Evolutionary conservation across 2,888 invertebrate species (phyloP), one percentile per base, ranked within the genome.

Genomic region (Cepaea hortensis): DNA sequence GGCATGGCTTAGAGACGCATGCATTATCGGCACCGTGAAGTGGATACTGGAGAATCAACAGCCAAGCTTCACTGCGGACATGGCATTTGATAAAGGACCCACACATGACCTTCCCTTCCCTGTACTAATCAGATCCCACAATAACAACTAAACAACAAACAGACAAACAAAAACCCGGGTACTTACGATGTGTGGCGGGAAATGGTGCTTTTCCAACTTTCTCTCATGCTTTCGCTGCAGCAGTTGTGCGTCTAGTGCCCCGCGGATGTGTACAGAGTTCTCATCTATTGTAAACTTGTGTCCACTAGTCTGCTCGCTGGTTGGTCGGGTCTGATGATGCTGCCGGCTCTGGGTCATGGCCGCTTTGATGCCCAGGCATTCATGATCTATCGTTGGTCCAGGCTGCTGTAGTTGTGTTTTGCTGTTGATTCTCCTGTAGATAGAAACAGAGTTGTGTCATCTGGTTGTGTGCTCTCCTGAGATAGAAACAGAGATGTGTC

Each of bases 201-300:
- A 94, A 86, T 92, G 90, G 84, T 94, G 93, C 82, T 92, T 93
- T 48, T 91, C 91, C 68, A 91, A 88, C 61, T 91, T 90, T 48
- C 90, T 88, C 87, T 92, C 91, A 85, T 91, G 90, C 15, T 91
- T 90, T 86, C 89, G 90, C 87, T 91, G 91, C 84, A 93, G 85
- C 35, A 90, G 90, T 90, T 94, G 94, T 3, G 94, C 94, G 23
- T 92, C 91, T 83, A 94, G 84, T 1, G 93, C 91, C 7, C 93
- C 92, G 84, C 91, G 90, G 85, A 94, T 94, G 95, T 98, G 98
- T 84, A 98, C 95, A 7, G 98, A 98, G 94, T 97, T 97, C 61
- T 98, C 97, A 95, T 98, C 98, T 48, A 94, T 90, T 61, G 89
- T 90, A 7, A 92, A 91, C 73, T 91, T 91, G 61, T 91, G 90